Percentiles rank a stretch among this genome's conserved stretches.
These are phyloP conservation scores for Scrobipalpa costella DNA, from an alignment of 2,888 invertebrate species.

Conservation along the genomic window DNA sequence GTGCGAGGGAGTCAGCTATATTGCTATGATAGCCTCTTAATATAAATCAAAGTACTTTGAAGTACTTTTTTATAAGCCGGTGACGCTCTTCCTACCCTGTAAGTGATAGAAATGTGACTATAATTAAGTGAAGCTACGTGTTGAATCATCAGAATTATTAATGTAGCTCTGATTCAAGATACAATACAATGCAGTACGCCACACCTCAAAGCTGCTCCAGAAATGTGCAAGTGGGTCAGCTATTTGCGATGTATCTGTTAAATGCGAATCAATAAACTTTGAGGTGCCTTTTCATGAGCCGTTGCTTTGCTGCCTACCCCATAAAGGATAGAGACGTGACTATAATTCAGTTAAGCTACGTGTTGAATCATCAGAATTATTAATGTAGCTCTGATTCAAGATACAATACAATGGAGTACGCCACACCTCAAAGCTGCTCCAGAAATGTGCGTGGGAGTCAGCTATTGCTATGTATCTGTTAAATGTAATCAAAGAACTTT, in stretches of 20 bases:
- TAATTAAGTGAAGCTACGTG: too few relatives aligned
- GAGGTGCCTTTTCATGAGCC: too few relatives aligned
- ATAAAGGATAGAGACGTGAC: too few relatives aligned
- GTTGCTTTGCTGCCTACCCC: too few relatives aligned
- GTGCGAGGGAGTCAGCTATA: background rate
- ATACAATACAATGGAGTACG: conserved; percentile 3
- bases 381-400: background rate
- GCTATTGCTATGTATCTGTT: background rate
- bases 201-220: background rate
- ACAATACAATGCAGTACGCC: conserved; percentile 3
- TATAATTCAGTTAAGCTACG: too few relatives aligned
- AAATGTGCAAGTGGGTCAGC: background rate
- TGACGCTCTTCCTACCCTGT: too few relatives aligned
- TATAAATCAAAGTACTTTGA: too few relatives aligned
- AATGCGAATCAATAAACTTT: background rate
- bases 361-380: background rate
- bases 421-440: background rate
- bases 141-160: background rate
- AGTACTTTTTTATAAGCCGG: too few relatives aligned
- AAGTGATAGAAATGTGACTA: too few relatives aligned
- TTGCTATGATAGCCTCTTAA: background rate
- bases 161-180: background rate
- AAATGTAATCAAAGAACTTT: background rate
- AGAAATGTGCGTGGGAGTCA: conserved; percentile 6
- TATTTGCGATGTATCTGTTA: background rate